These are phyloP conservation scores for Agapornis canus DNA, from an alignment of 2,797 vertebrate species.

Conservation along the genomic window DNA sequence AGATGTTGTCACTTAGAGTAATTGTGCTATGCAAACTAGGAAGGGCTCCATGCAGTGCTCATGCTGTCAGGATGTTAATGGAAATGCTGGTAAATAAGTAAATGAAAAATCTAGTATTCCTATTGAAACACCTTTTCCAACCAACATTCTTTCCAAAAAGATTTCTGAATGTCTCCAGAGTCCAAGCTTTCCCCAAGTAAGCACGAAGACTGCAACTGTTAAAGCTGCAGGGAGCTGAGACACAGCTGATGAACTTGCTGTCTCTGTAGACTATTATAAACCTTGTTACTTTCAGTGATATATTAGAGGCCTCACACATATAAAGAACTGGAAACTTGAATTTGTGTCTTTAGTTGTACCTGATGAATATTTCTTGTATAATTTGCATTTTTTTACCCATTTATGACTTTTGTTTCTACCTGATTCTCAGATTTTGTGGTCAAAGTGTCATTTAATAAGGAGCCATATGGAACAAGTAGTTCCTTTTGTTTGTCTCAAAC, in stretches of 20 bases:
- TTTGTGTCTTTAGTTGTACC: neutral
- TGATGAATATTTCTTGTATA: neutral
- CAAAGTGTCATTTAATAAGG: neutral
- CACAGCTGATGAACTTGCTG: neutral
- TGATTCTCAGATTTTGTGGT: neutral
- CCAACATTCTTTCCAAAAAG: neutral
- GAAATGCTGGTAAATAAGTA: neutral
- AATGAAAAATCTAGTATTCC: neutral
- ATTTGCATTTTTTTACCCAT: neutral
- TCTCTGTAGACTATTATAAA: neutral
- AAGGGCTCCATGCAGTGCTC: neutral
- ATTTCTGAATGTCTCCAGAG: neutral
- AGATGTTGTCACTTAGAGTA: neutral
- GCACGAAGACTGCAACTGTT: neutral
- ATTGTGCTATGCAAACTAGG: neutral
- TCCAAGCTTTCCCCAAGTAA: neutral
- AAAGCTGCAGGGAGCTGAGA: neutral
- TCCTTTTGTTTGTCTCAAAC: neutral
- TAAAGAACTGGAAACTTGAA: neutral
- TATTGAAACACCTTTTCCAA: neutral
- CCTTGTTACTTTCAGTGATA: neutral
- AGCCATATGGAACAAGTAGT: neutral
- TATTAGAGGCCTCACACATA: neutral
- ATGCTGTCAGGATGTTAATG: neutral
- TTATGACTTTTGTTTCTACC: neutral